Conservation (phyloP, 2,888 invertebrate species). For the Campoplex nolae region DNA sequence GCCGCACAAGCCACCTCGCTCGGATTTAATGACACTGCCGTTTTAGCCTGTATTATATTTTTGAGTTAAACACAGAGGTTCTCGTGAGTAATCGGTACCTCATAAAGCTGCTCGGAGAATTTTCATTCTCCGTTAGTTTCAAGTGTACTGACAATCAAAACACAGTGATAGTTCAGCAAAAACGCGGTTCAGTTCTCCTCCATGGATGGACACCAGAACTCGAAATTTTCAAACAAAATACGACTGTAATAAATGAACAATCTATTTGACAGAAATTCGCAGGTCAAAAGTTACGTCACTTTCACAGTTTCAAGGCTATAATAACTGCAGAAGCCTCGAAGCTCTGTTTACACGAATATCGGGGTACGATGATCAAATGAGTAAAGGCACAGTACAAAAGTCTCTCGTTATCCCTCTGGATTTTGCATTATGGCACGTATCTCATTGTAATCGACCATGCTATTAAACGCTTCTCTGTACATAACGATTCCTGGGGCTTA, state of each 20-base stretch:
- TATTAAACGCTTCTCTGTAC: constrained; percentile 59
- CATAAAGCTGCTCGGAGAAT: constrained; percentile 6
- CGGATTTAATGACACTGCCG: constrained; percentile 43
- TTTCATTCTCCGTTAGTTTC: constrained; percentile 4
- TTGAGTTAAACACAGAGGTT: background rate
- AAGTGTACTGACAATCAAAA: background rate
- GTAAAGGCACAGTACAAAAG: background rate
- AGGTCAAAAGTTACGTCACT: background rate
- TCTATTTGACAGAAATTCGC: background rate
- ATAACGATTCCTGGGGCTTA: constrained; percentile 56
- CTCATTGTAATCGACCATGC: constrained; percentile 61
- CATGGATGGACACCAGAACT: background rate
- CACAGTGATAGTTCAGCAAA: background rate
- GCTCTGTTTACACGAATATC: background rate
- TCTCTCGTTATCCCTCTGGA: constrained; percentile 35
- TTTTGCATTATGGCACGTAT: constrained; percentile 54
- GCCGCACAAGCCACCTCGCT: constrained; percentile 4
- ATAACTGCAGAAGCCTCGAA: background rate
- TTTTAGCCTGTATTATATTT: constrained; percentile 38
- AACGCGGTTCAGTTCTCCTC: background rate
- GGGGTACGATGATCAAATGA: constrained; percentile 24
- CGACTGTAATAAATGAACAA: background rate
- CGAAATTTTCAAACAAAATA: background rate
- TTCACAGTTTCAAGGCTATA: background rate
- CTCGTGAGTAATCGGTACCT: constrained; percentile 11